Evolutionary conservation across 2,888 invertebrate genomes (phyloP), one percentile per base, ranked within the genome.

Genomic region (Drosophila algonquin): DNA sequence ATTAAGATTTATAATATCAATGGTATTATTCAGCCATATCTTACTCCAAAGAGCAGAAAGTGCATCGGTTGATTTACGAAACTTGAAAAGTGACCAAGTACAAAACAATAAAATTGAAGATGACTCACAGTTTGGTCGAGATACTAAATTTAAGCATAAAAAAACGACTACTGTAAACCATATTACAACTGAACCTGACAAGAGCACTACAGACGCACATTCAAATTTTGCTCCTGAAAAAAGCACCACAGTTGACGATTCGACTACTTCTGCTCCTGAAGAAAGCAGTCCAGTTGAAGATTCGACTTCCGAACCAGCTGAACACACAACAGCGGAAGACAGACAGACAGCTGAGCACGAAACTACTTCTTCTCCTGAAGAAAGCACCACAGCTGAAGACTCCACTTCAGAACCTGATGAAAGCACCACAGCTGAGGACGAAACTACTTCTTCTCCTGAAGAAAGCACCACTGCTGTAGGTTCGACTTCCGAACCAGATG

Each of bases 11-110:
- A 3, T 56, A n/a, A 10, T 24, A 18, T 4, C 55, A 10, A 44
- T 32, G 8, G 32, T 55, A 18, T n/a, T 55, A 18, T 18, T 65
- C 4, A 40, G 21, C 12, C 21, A 65, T 55, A 50, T 35, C n/a
- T 9, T 50, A n/a, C 24, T 27, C 9, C 9, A 9, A 21, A 24
- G 18, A 18, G 24, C 50, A 0, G 21, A 27, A 3, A 16, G 44
- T 24, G 44, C 10, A 14, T 40, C 40, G 5, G 14, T 40, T 6
- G 40, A 40, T 5, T 14, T 6, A 2, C 4, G 2, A 0, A 1
- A 40, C 1, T 6, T 14, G 8, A 1, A 8, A 14, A 21, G 6
- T 12, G 9, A 16, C 1, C n/a, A 12, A 16, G 9, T 30, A 0
- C 12, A 3, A 21, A 18, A 1, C 14, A 18, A 30, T 59, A 4